phyloP scores from a whole-genome alignment of 2,888 invertebrate species.

The Ptycholaimellus sp. region DNA sequence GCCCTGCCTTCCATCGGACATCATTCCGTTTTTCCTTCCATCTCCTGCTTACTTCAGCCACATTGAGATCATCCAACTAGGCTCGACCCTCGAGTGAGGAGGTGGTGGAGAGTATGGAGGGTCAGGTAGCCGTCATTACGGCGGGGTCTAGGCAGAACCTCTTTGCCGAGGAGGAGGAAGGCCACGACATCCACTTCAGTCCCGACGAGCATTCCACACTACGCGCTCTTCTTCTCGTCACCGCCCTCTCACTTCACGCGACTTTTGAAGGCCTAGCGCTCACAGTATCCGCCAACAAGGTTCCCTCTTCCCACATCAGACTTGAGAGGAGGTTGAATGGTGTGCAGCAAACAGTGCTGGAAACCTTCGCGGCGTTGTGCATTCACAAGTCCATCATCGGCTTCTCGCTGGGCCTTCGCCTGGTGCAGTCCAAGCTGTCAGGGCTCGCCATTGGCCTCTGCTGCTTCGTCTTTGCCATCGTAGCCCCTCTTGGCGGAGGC shows the following conservation, averaged over 20 bases:
- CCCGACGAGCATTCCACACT: conserved; percentile 28
- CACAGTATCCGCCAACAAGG: background rate
- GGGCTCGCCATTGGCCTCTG: conserved; percentile 24
- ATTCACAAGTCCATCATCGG: conserved; percentile 38
- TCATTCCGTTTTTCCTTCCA: no score
- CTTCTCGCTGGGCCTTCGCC: conserved; percentile 34
- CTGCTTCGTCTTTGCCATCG: conserved; percentile 22
- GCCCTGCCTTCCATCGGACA: no score
- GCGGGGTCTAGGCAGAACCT: conserved; percentile 8
- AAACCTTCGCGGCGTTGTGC: conserved; percentile 33
- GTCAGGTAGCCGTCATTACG: conserved; percentile 8
- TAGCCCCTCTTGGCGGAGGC: no score
- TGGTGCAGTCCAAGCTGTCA: conserved; percentile 27
- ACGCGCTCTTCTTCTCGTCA: conserved; percentile 31
- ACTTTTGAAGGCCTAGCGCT: conserved; percentile 39
- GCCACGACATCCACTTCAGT: conserved; percentile 10
- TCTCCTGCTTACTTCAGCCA: no score
- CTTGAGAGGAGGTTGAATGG: background rate
- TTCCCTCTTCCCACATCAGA: background rate
- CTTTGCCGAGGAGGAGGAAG: background rate
- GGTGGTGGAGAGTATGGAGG: conserved; percentile 8
- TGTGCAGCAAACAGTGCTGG: background rate
- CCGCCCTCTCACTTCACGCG: conserved; percentile 37
- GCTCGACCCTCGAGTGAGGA: conserved; percentile 6
- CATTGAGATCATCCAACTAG: no score